Conservation (phyloP, 2,888 invertebrate species). For the Agriotes lineatus region DNA sequence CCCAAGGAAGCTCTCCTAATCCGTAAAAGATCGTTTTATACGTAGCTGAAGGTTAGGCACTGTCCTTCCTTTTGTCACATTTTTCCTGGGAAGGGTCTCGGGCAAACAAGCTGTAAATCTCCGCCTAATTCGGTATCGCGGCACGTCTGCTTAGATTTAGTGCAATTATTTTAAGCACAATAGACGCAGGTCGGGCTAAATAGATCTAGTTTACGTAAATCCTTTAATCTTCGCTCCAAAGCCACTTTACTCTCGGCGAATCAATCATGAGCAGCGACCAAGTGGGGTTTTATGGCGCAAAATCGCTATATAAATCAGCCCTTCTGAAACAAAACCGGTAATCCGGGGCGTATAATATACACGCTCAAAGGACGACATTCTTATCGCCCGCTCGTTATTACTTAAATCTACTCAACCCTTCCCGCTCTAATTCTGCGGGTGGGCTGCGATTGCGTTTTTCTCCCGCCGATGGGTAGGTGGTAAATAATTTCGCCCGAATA, state of each 20-base stretch:
- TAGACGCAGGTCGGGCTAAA: slow-evolving; percentile 26
- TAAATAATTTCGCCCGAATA: too few species aligned
- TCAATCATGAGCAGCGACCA: slow-evolving; percentile 33
- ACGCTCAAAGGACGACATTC: slow-evolving; percentile 9
- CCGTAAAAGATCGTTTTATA: too few species aligned
- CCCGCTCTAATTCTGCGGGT: neutral
- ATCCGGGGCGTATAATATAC: slow-evolving; percentile 13
- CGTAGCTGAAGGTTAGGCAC: too few species aligned
- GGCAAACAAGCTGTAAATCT: too few species aligned
- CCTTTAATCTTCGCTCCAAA: slow-evolving; percentile 32
- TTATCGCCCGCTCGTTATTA: neutral
- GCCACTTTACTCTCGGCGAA: slow-evolving; percentile 32
- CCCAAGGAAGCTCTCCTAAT: too few species aligned
- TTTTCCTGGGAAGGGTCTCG: too few species aligned
- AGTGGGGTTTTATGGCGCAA: slow-evolving; percentile 28
- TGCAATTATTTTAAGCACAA: slow-evolving; percentile 10
- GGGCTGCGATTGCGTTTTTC: too few species aligned
- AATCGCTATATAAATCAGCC: slow-evolving; percentile 31
- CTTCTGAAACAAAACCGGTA: slow-evolving; percentile 18
- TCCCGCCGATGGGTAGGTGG: too few species aligned
- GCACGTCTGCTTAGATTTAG: neutral
- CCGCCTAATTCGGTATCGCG: too few species aligned
- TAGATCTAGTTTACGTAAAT: slow-evolving; percentile 33
- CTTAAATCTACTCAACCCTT: neutral
- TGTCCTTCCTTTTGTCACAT: too few species aligned